Evolutionary conservation across 2,797 vertebrate genomes (phyloP), one percentile per base, ranked within the genome.

Genomic region (Rhinogobio ventralis): DNA sequence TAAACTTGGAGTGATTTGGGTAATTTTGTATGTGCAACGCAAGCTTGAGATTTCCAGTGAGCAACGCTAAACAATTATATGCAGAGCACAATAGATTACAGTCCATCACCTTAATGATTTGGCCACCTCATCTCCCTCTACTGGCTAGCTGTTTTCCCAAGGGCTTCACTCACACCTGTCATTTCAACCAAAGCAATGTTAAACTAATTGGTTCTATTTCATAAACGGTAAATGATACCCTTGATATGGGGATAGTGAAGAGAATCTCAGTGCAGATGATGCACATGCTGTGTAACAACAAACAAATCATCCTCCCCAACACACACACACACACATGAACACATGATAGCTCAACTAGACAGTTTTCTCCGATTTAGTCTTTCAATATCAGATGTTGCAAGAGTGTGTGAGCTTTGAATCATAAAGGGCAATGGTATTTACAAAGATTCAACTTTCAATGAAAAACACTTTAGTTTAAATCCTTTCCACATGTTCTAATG

Each of bases 121-220:
- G 19, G 20, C 20, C 42, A 74, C 30, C 30, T 36, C 45, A 2
- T 64, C 45, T 83, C 30, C 60, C 10, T 36, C 71, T 75, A 42
- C 30, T 67, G 81, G 28, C 25, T 36, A 7, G 15, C 15, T 67
- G 30, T 23, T 30, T 75, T 23, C 57, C 23, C 39, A 51, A 67
- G 10, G 23, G 30, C 19, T 83, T 75, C 45, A 66, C 60, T 30
- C 46, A 66, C 15, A 75, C n/a, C 33, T 83, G 45, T 42, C 45
- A 39, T 83, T 76, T 67, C 28, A 76, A 83, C 72, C 72, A 76
- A 75, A 45, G 17, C 17, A n/a, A 68, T 45, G 49, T 77, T 57
- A 7, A 77, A 30, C 4, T 57, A 83, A 83, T 45, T 68, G 25
- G 25, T 55, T 75, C 33, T 19, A 6, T 77, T 69, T 30, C 49